Conservation (phyloP, 2,888 invertebrate species). For the Nebria salina region DNA sequence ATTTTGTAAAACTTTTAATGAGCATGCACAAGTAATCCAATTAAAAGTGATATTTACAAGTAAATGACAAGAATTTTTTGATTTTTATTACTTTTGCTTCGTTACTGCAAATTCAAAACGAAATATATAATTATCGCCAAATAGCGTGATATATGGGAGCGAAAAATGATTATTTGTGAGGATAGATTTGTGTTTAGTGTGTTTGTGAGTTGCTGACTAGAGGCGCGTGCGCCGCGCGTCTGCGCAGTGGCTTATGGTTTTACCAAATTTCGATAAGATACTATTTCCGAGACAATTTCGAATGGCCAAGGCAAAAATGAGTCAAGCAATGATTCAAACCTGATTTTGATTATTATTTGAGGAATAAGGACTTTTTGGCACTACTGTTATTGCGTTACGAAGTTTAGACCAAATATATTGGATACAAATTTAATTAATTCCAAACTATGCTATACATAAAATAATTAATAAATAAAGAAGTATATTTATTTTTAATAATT, state of each 20-base stretch:
- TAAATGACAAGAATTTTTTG: neutral
- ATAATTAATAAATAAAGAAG: neutral
- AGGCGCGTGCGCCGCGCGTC: conserved; percentile 16
- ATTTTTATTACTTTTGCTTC: neutral
- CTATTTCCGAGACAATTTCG: too few species aligned
- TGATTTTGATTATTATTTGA: neutral
- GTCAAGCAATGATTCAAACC: neutral
- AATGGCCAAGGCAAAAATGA: neutral
- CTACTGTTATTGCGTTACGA: too few species aligned
- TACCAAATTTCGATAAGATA: too few species aligned
- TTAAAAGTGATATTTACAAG: neutral
- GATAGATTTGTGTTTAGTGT: neutral
- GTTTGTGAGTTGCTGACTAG: conserved; percentile 14
- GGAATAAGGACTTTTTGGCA: too few species aligned
- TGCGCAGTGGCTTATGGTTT: conserved; percentile 10
- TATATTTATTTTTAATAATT: neutral
- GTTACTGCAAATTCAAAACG: neutral
- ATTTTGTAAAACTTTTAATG: neutral
- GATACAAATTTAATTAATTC: neutral
- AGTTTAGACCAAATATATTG: neutral
- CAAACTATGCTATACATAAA: neutral
- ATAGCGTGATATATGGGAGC: neutral
- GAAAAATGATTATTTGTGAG: neutral
- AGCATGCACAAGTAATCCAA: neutral
- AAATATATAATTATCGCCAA: neutral